These are phyloP conservation scores for Tragulus kanchil DNA, from an alignment of 2,113 vertebrate genomes.

Conservation along the genomic window DNA sequence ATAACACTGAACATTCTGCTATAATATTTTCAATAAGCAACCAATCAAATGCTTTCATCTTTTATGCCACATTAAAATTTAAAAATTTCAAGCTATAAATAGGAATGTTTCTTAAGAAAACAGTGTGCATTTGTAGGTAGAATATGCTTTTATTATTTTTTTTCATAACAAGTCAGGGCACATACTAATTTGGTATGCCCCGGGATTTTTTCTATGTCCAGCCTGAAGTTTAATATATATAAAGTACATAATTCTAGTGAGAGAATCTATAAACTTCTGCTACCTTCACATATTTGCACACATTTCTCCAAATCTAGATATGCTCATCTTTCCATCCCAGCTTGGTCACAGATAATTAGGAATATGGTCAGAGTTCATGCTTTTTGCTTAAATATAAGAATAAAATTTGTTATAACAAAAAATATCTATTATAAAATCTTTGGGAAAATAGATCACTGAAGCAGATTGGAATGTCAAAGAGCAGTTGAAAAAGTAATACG, in stretches of 20 bases:
- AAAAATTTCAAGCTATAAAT: background rate
- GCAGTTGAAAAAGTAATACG: background rate
- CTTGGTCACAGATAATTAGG: background rate
- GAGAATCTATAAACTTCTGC: background rate
- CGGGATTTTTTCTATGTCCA: background rate
- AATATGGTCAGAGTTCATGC: background rate
- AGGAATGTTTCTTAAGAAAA: background rate
- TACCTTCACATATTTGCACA: background rate
- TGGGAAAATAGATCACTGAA: too few species aligned
- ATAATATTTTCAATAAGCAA: background rate
- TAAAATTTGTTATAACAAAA: background rate
- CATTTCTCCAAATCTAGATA: background rate
- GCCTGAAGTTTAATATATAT: background rate
- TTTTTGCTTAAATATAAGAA: background rate
- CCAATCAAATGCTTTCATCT: background rate
- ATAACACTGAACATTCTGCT: background rate
- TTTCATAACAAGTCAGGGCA: background rate
- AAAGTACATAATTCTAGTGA: background rate
- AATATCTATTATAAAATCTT: background rate
- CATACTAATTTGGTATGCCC: background rate
- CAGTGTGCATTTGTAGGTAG: background rate
- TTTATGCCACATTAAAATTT: background rate
- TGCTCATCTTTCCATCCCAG: background rate
- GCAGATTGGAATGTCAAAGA: background rate
- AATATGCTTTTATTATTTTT: background rate